A percentile compares a stretch with the other conserved stretches of the same genome.
Evolutionary conservation across 2,797 vertebrate genomes (phyloP).

Genomic region (Coregonus suidteri): DNA sequence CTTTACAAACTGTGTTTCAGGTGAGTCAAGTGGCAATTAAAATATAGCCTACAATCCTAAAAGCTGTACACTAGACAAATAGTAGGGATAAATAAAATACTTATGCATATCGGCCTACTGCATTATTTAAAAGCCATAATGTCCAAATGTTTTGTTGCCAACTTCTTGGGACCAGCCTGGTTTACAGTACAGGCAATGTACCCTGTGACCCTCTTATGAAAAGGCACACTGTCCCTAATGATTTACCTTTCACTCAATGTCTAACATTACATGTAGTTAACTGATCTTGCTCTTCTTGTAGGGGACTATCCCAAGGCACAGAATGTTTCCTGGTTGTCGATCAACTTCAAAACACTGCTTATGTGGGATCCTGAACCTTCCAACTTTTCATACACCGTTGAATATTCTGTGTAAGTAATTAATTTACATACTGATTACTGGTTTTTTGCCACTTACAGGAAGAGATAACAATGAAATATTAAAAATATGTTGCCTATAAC

Average conservation of each 20-base stretch:
- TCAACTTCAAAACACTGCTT: conserved; percentile 90
- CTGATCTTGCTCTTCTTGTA: conserved; percentile 28
- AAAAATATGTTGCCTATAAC: no score
- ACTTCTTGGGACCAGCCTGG: no score
- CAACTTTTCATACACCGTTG: conserved; percentile 84
- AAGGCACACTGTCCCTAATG: no score
- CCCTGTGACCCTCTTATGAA: no score
- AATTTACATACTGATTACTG: neutral
- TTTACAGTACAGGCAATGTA: no score
- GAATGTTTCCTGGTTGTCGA: conserved; percentile 84
- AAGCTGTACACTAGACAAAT: neutral
- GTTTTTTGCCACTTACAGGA: neutral
- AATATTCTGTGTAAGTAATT: conserved; percentile 83
- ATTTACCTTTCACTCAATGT: no score
- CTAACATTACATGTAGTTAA: neutral
- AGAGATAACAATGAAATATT: no score
- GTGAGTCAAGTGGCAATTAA: conserved; percentile 47
- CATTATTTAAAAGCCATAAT: no score
- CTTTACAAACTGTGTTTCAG: conserved; percentile 30
- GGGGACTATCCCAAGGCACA: conserved; percentile 65
- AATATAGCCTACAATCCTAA: neutral
- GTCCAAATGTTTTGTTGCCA: no score
- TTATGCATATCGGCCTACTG: neutral
- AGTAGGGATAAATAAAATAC: neutral
- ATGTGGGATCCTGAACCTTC: conserved; percentile 82